Percentiles rank a stretch among this genome's conserved stretches.
Evolutionary conservation across 2,113 vertebrate species (phyloP).

Genomic region (Oreochromis niloticus): DNA sequence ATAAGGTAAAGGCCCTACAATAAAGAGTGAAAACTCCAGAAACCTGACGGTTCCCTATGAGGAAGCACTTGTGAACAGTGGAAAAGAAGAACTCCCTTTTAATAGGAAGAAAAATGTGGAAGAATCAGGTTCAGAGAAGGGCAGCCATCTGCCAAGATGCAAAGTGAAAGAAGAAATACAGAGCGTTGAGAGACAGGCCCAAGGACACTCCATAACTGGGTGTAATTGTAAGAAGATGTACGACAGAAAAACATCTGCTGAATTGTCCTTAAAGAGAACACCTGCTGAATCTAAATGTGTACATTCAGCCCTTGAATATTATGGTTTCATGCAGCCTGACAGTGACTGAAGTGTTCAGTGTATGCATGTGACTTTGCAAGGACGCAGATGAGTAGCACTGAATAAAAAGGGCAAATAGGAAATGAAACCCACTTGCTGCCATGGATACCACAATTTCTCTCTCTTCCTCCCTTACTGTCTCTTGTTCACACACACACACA

Average conservation of each 20-base stretch:
- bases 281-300: not conserved
- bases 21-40: not conserved
- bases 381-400: not conserved
- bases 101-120: not conserved
- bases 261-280: not conserved
- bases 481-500: not conserved
- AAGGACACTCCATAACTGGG: not conserved
- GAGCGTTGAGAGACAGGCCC: not conserved
- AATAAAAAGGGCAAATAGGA: not conserved
- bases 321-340: not conserved
- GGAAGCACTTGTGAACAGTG: not conserved
- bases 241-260: not conserved
- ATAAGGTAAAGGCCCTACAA: not conserved
- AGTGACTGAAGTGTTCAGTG: not conserved
- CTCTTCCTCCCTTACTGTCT: not conserved
- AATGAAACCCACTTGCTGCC: not conserved
- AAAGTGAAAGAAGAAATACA: not conserved
- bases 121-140: not conserved
- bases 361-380: not conserved
- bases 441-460: not conserved
- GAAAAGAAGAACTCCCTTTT: not conserved
- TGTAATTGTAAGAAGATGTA: not conserved
- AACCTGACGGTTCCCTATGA: not conserved
- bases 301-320: not conserved
- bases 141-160: not conserved